phyloP scores from a whole-genome alignment of 2,797 vertebrate genomes.

The Dryobates pubescens region DNA sequence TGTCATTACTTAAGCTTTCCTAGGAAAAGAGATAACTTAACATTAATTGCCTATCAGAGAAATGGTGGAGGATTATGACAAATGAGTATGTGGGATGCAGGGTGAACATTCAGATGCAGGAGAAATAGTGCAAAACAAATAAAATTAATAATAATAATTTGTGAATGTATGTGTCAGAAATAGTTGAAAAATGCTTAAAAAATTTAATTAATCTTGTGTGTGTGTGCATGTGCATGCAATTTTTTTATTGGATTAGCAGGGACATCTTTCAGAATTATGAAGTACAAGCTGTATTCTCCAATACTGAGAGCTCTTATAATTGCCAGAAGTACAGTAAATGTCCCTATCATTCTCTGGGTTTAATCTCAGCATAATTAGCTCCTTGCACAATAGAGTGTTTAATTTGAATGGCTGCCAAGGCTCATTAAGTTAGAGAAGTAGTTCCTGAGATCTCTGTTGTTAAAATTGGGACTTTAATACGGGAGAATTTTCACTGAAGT shows the following conservation, averaged over 20 bases:
- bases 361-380: conserved; percentile 82
- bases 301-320: conserved; percentile 67
- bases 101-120: not conserved
- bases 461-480: conserved; percentile 67
- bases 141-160: conserved; percentile 17
- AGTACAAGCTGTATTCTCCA: conserved; percentile 67
- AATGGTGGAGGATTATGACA: conserved; percentile 9
- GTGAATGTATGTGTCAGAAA: not conserved
- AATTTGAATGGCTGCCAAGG: conserved; percentile 81
- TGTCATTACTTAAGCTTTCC: conserved; percentile 15
- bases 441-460: conserved; percentile 79
- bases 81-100: not conserved
- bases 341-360: conserved; percentile 76
- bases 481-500: conserved; percentile 49
- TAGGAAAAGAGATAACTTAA: conserved; percentile 32
- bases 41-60: conserved; percentile 53
- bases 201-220: conserved; percentile 42
- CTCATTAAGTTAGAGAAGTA: conserved; percentile 78
- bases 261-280: conserved; percentile 69
- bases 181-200: conserved; percentile 39
- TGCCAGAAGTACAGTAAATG: conserved; percentile 75
- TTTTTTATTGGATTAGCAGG: conserved; percentile 62
- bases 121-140: conserved; percentile 46
- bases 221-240: not conserved
- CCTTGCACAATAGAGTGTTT: conserved; percentile 81